phyloP scores from a whole-genome alignment of 2,888 invertebrate genomes.

The Smittia aterrima region DNA sequence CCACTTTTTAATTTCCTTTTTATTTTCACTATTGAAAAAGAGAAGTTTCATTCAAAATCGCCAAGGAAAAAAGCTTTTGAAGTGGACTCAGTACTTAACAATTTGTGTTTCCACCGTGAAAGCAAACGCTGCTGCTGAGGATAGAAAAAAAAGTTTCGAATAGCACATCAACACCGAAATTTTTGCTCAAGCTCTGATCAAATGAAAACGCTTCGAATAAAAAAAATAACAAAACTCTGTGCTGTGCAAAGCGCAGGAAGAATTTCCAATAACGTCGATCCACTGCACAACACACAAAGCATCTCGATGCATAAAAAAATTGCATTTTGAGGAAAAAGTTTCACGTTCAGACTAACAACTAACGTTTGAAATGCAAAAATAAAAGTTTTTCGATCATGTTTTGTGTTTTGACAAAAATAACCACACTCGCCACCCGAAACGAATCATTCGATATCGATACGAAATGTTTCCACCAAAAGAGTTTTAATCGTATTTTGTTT shows the following conservation, averaged over 20 bases:
- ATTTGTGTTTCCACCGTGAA: not conserved
- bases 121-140: not conserved
- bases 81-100: not conserved
- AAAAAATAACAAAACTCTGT: not conserved
- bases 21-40: not conserved
- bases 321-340: not conserved
- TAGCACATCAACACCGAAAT: no score
- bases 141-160: no score
- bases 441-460: conserved; percentile 11
- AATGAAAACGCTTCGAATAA: not conserved
- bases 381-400: not conserved
- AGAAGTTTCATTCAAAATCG: not conserved
- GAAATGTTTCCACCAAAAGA: not conserved
- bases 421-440: not conserved
- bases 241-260: not conserved
- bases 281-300: not conserved
- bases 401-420: conserved; percentile 1
- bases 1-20: not conserved
- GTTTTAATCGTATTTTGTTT: not conserved
- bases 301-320: not conserved
- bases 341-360: not conserved
- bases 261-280: conserved; percentile 13
- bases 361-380: not conserved
- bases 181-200: no score
- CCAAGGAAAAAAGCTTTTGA: not conserved